A percentile compares a stretch with the other conserved stretches of the same genome.
These are phyloP conservation scores for Hylyphantes graminicola DNA, from an alignment of 1,140 invertebrate species.

Conservation along the genomic window DNA sequence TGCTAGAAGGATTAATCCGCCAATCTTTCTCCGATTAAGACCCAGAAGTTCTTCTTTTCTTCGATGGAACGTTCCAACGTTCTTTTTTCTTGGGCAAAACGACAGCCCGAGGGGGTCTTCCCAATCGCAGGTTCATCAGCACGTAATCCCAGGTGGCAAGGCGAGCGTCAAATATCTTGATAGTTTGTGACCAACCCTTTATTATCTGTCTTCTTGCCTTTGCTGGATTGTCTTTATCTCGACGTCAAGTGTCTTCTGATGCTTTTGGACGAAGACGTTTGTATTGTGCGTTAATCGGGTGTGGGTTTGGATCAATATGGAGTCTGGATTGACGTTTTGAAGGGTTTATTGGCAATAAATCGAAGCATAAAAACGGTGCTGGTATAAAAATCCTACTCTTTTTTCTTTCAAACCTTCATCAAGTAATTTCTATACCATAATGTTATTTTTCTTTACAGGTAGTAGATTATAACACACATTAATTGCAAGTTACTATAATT, in stretches of 20 bases:
- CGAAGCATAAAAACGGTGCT: no score
- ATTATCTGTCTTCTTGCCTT: slow-evolving; percentile 3
- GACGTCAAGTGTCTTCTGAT: not conserved
- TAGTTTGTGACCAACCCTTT: not conserved
- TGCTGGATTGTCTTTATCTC: not conserved
- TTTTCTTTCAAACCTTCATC: no score
- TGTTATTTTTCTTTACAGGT: no score
- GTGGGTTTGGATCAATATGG: slow-evolving; percentile 5
- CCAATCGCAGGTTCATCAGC: slow-evolving; percentile 30
- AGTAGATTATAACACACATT: no score
- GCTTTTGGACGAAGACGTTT: not conserved
- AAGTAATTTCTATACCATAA: no score
- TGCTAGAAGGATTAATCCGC: slow-evolving; percentile 14
- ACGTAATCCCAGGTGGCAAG: slow-evolving; percentile 41
- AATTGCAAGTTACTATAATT: no score
- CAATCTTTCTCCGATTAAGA: slow-evolving; percentile 26
- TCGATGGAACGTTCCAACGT: not conserved
- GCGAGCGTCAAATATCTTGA: slow-evolving; percentile 17
- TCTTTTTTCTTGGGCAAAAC: not conserved
- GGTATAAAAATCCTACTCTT: no score
- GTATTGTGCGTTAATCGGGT: not conserved
- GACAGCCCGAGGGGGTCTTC: not conserved
- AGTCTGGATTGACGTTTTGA: not conserved
- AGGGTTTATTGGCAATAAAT: not conserved
- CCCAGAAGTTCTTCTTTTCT: not conserved